These are phyloP conservation scores for Paratrypauchen microcephalus DNA, from an alignment of 2,797 vertebrate species.

Conservation along the genomic window DNA sequence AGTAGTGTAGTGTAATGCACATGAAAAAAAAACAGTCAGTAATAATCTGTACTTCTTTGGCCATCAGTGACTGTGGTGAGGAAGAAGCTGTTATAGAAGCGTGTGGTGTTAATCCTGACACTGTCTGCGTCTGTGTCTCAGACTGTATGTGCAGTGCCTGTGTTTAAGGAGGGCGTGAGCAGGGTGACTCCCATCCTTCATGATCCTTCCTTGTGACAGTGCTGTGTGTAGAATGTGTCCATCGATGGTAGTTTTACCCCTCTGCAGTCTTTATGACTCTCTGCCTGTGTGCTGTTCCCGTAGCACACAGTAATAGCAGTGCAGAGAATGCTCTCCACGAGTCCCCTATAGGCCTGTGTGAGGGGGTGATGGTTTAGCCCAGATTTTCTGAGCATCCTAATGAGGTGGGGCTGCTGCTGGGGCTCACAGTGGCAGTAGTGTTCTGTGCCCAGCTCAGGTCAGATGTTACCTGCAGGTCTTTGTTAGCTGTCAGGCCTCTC, in stretches of 20 bases:
- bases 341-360: not conserved
- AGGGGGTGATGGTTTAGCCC: not conserved
- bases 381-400: not conserved
- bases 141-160: too few species aligned
- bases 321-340: not conserved
- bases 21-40: too few species aligned
- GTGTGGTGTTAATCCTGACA: too few species aligned
- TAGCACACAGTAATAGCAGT: not conserved
- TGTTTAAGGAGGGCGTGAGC: too few species aligned
- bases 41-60: too few species aligned
- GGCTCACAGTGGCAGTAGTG: not conserved
- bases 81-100: too few species aligned
- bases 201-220: not conserved
- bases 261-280: too few species aligned
- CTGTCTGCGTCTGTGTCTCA: too few species aligned
- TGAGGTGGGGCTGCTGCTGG: not conserved
- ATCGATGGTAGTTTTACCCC: not conserved
- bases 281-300: not conserved
- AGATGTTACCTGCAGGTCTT: not conserved
- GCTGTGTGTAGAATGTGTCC: too few species aligned
- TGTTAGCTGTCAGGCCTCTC: not conserved
- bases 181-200: too few species aligned
- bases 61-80: too few species aligned
- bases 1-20: too few species aligned
- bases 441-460: not conserved